phyloP scores from a whole-genome alignment of 2,888 invertebrate species.

The Tenthredo scrophulariae region DNA sequence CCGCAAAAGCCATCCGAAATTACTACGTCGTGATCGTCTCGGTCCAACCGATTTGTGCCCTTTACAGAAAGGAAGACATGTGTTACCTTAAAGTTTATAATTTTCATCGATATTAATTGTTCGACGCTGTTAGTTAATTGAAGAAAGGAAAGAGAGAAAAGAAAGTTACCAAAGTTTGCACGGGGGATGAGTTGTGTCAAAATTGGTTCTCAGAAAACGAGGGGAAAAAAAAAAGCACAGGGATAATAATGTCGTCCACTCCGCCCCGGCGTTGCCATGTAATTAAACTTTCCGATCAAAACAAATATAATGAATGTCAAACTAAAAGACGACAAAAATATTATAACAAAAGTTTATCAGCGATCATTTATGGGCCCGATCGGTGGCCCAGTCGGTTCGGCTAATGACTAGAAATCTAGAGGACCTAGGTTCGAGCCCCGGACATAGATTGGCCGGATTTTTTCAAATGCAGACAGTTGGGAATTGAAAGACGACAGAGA shows the following conservation, averaged over 20 bases:
- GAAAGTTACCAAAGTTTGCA: slow-evolving; percentile 1
- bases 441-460: not conserved
- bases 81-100: no score
- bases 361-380: not conserved
- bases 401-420: not conserved
- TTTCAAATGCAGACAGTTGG: not conserved
- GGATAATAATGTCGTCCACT: not conserved
- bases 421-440: not conserved
- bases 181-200: slow-evolving; percentile 4
- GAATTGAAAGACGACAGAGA: not conserved
- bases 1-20: not conserved
- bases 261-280: not conserved
- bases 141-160: not conserved
- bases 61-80: not conserved
- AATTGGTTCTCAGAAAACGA: slow-evolving; percentile 9
- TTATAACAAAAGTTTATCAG: not conserved
- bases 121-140: not conserved
- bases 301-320: not conserved
- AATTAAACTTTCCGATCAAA: not conserved
- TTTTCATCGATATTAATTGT: not conserved
- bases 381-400: not conserved
- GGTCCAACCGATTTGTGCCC: not conserved
- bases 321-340: not conserved
- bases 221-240: not conserved
- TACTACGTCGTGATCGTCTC: not conserved